Percentiles rank a stretch among this genome's conserved stretches.
Evolutionary conservation across 2,797 vertebrate genomes (phyloP).

Genomic region (Babyrousa celebensis): DNA sequence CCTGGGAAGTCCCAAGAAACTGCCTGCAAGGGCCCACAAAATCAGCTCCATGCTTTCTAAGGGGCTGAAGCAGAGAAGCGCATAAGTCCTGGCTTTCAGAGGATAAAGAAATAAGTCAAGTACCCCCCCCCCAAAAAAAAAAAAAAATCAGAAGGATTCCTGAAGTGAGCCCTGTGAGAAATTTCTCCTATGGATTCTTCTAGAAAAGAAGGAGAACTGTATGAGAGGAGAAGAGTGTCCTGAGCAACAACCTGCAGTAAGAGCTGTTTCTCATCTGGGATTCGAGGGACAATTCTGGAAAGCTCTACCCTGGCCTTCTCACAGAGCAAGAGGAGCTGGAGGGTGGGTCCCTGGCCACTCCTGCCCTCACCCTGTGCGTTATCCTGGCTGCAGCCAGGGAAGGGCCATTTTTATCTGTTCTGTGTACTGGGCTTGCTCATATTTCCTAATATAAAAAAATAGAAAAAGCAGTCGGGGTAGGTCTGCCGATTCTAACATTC

Average conservation of each 20-base stretch:
- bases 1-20: background rate
- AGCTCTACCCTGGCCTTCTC: background rate
- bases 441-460: slow-evolving; percentile 20
- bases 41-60: background rate
- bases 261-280: background rate
- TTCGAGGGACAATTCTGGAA: background rate
- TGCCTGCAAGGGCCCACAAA: background rate
- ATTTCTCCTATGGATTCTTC: background rate
- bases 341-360: background rate
- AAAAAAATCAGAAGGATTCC: background rate
- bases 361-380: rapidly evolving
- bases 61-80: background rate
- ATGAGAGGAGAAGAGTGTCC: background rate
- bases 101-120: background rate
- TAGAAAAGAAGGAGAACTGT: background rate
- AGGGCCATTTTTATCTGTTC: slow-evolving; percentile 16
- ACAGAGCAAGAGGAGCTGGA: background rate
- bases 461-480: background rate
- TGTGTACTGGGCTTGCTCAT: background rate
- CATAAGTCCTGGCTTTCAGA: background rate
- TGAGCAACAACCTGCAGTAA: background rate
- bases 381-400: background rate
- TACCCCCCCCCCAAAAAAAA: background rate
- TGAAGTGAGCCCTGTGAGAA: background rate
- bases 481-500: background rate